These are phyloP conservation scores for Xestia xanthographa DNA, from an alignment of 2,888 invertebrate genomes.

Conservation along the genomic window DNA sequence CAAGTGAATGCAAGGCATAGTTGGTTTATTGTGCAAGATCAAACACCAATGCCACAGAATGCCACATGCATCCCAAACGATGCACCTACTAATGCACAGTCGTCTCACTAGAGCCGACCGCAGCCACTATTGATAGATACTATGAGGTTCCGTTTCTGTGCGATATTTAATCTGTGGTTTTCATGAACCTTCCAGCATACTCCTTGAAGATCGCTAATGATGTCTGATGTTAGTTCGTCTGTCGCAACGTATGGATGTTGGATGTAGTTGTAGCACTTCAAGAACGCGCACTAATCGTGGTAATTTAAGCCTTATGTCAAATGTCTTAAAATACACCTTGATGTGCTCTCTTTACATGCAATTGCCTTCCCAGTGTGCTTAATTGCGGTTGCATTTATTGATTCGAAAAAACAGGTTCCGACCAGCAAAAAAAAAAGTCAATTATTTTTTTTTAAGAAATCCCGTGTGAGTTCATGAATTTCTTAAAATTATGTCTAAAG, in stretches of 20 bases:
- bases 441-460: neutral
- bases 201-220: conserved; percentile 39
- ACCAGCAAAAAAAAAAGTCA: too few relatives aligned
- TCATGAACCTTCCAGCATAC: conserved; percentile 17
- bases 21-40: neutral
- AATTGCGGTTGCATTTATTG: neutral
- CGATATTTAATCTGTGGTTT: neutral
- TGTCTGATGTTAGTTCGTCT: conserved; percentile 32
- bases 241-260: conserved; percentile 1
- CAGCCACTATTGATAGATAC: too few relatives aligned
- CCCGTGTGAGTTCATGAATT: too few relatives aligned
- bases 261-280: neutral
- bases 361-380: neutral
- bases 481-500: neutral
- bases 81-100: too few relatives aligned
- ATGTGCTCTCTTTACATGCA: neutral
- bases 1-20: neutral
- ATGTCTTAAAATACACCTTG: neutral
- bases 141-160: neutral
- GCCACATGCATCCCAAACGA: neutral
- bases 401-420: neutral
- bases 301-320: neutral
- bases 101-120: neutral
- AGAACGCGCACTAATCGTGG: neutral
- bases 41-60: too few relatives aligned